Evolutionary conservation across 2,113 vertebrate species (phyloP), one percentile per base, ranked within the genome.

Genomic region (Perca flavescens): DNA sequence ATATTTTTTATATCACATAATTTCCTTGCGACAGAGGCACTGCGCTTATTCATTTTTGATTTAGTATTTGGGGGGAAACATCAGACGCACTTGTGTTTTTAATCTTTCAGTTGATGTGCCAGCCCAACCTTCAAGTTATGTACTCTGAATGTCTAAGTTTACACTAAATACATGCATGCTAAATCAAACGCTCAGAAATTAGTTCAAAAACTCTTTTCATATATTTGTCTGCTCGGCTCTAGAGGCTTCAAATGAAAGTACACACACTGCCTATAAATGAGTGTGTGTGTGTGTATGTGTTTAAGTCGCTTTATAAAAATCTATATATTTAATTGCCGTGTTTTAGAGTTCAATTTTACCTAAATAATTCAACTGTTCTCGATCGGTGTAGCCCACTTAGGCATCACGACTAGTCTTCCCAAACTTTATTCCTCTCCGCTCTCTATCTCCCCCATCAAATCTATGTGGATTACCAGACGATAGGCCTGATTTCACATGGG

Each of bases 401-500:
- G 54, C 54, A 10, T 54, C 56, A 46, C 1, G 17, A 76, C 77
- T 50, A 34, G 58, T 74, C 25, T 13, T 15, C 64, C 7, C 72
- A 21, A 74, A 77, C 78, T 61, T 43, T 53, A 46, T 21, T 70
- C 74, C 56, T 47, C 40, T 21, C 73, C 17, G 5, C 70, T 64
- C 80, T 75, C 71, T 60, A 70, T 82, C 87, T 75, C 70, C 69
- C 21, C 34, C 58, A 85, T 92, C 78, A 84, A 83, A 89, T 87
- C 86, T 85, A 40, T 77, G 85, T 86, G 89, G 92, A 93, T 91
- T 92, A 91, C 87, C 84, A 80, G 74, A 70, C 68, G 87, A 91
- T 84, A 43, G 89, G 83, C 79, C 83, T 91, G 91, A 91, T 92
- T 94, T 94, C 91, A 90, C 92, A 89, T 79, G 84, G 85, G 80